Base-by-base conservation (phyloP, 1,140 invertebrate species). In the Diploscapter pachys region DNA sequence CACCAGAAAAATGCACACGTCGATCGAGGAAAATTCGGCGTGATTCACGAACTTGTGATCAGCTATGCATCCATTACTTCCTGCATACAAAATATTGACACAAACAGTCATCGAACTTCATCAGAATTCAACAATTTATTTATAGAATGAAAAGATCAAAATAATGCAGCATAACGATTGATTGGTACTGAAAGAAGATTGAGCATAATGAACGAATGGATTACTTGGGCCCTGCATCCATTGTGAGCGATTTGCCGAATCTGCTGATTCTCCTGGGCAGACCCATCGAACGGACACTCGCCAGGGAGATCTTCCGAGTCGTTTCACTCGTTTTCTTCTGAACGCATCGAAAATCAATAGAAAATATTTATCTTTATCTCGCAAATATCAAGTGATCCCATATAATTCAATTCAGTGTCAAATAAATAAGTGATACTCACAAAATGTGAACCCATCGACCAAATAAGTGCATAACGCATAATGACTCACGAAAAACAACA, bases 221-320 rank as follows among this genome's bases (percentile, higher is more conserved):
- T 75, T 51, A 75, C 55, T 75, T 75, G 9, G 74, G 54, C 56
- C 72, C 69, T 11, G 76, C 78, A 76, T 83, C 82, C 65, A 84
- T 71, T 8, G 82, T 84, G 2, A 85, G 72, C 2, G 83, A 83
- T 74, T 84, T 84, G 3, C 82, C 83, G 69, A 84, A 84, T 5
- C 80, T 66, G 11, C 81, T 78, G 59, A 85, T 81, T 57, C 82
- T 64, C 61, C 81, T 77, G n/a, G 83, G 80, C 56, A 83, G 71
- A 65, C 78, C 75, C 55, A 85, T 85, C n/a, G 82, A 82, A 9
- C 80, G 77, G 66, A 85, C 77, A 71, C 79, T 85, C 8, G 82
- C 81, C 13, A 84, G 71, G 6, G 83, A 85, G 56, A 84, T 84
- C 69, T 84, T 84, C 52, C 82, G 76, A 31, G 72, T 64, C 48